Evolutionary conservation across 92 coral and sea anemone genomes (phyloP).

Genomic region (Hydrozoanthus gracilis): DNA sequence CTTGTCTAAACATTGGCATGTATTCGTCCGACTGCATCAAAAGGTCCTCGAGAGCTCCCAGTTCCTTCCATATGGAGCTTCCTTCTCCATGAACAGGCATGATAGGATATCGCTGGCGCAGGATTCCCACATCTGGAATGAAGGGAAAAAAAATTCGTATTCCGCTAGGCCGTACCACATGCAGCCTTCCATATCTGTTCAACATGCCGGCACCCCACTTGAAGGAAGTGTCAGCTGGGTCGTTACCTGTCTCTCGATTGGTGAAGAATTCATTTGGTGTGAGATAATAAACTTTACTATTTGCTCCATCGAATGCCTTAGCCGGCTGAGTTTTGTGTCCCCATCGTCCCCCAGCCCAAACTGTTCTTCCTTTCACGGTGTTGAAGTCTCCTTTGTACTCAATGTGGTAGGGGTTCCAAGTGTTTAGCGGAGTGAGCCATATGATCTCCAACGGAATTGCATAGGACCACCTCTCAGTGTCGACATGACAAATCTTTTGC

Average conservation of each 20-base stretch:
- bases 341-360: conserved; percentile 24
- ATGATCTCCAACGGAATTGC: conserved; percentile 59
- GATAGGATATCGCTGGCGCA: conserved; percentile 60
- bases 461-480: conserved; percentile 39
- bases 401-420: conserved; percentile 52
- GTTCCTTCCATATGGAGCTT: conserved; percentile 52
- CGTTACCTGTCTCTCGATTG: not conserved
- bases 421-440: conserved; percentile 44
- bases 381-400: conserved; percentile 49
- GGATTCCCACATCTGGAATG: conserved; percentile 45
- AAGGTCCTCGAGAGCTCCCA: conserved; percentile 37
- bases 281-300: conserved; percentile 21
- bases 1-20: conserved; percentile 32
- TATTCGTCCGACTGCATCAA: conserved; percentile 45
- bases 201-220: conserved; percentile 24
- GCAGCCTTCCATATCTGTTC: conserved; percentile 1
- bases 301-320: conserved; percentile 38
- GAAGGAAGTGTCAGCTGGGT: conserved; percentile 51
- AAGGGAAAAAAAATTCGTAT: conserved; percentile 46
- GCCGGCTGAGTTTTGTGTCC: not conserved
- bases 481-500: conserved; percentile 4
- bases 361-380: conserved; percentile 21
- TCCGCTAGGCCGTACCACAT: conserved; percentile 27
- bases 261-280: conserved; percentile 47
- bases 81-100: conserved; percentile 64